These are phyloP conservation scores for Sclerodermus sp. DNA, from an alignment of 2,888 invertebrate species.

Conservation along the genomic window DNA sequence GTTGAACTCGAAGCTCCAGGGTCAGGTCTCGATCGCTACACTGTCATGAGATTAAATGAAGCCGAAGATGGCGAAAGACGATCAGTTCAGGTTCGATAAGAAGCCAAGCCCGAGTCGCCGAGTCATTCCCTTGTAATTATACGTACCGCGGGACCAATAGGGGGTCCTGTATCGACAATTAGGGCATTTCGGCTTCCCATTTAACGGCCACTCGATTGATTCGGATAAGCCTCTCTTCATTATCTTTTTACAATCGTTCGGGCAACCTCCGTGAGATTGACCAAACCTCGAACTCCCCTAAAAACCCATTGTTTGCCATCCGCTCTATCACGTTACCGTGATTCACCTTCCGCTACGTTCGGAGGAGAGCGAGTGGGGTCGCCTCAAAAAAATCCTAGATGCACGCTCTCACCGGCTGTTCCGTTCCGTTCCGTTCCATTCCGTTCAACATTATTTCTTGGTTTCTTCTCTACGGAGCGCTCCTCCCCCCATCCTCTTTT, in stretches of 20 bases:
- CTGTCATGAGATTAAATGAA: constrained; percentile 54
- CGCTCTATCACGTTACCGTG: too few species aligned
- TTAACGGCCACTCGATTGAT: constrained; percentile 40
- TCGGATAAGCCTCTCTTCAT: constrained; percentile 36
- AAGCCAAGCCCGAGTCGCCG: constrained; percentile 36
- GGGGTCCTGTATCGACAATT: constrained; percentile 47
- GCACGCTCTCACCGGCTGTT: too few species aligned
- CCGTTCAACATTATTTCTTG: too few species aligned
- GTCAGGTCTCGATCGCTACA: constrained; percentile 20
- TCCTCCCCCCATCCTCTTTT: too few species aligned
- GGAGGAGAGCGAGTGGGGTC: too few species aligned
- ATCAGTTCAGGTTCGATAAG: constrained; percentile 32
- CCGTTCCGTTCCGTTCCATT: too few species aligned
- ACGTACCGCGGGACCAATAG: constrained; percentile 47
- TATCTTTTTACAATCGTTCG: constrained; percentile 27
- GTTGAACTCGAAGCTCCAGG: too few species aligned
- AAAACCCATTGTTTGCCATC: too few species aligned
- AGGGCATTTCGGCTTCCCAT: constrained; percentile 46
- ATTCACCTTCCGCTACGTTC: too few species aligned
- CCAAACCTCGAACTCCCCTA: too few species aligned
- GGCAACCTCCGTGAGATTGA: neutral
- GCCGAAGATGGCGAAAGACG: constrained; percentile 33
- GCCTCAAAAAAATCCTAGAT: too few species aligned
- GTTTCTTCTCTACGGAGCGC: too few species aligned
- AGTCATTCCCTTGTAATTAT: constrained; percentile 55